Percentiles rank a stretch among this genome's conserved stretches.
Evolutionary conservation across 2,113 vertebrate genomes (phyloP).

Genomic region (Pogona vitticeps): DNA sequence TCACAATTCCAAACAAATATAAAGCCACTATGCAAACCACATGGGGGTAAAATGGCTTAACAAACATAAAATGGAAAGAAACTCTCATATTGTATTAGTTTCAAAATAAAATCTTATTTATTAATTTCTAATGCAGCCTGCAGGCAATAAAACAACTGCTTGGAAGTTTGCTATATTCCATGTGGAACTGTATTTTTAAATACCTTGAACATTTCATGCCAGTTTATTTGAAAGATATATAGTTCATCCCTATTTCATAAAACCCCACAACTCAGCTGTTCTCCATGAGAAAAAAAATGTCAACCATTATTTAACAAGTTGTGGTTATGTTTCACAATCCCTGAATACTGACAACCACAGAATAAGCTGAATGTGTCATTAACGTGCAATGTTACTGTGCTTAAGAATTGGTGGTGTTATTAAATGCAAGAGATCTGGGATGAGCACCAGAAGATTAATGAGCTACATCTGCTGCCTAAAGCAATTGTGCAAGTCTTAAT

Average conservation of each 20-base stretch:
- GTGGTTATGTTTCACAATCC: neutral
- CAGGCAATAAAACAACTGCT: neutral
- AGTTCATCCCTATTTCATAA: neutral
- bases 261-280: neutral
- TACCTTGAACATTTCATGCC: neutral
- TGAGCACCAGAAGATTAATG: neutral
- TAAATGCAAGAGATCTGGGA: neutral
- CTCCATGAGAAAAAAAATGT: neutral
- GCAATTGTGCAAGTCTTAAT: neutral
- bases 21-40: neutral
- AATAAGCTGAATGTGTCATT: neutral
- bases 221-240: neutral
- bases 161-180: neutral
- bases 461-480: neutral
- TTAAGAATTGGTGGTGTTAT: neutral
- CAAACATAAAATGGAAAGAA: neutral
- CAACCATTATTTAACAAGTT: neutral
- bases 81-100: constrained; percentile 14
- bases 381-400: neutral
- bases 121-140: neutral
- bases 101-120: constrained; percentile 27
- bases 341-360: neutral
- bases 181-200: neutral
- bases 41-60: no score
- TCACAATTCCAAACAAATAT: neutral